These are phyloP conservation scores for Frieseomelitta varia DNA, from an alignment of 1,140 invertebrate species.

Conservation along the genomic window DNA sequence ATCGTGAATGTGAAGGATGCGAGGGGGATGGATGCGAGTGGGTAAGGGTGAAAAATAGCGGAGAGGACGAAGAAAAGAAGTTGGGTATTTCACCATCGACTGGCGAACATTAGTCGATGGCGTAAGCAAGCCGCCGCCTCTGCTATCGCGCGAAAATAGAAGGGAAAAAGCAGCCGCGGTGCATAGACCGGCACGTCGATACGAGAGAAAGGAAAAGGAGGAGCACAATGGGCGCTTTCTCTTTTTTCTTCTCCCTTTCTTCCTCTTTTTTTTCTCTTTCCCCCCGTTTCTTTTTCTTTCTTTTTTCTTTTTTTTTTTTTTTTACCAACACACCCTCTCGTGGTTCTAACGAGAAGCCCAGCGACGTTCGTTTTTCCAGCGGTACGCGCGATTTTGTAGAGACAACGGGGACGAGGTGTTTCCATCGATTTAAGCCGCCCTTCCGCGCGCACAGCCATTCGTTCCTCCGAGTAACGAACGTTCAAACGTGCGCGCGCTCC, in stretches of 20 bases:
- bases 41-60: conserved; percentile 43
- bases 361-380: conserved; percentile 40
- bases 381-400: conserved; percentile 51
- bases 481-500: not conserved
- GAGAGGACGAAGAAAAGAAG: conserved; percentile 26
- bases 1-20: not conserved
- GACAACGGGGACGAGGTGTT: conserved; percentile 35
- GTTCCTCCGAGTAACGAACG: not conserved
- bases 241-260: too few relatives aligned
- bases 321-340: not conserved
- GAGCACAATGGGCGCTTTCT: conserved; percentile 58
- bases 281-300: not conserved
- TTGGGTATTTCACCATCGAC: conserved; percentile 25
- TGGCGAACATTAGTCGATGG: conserved; percentile 53
- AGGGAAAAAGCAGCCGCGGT: conserved; percentile 48
- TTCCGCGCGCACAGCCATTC: not conserved
- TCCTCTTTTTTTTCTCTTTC: too few relatives aligned
- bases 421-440: not conserved
- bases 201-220: conserved; percentile 47
- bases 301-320: not conserved
- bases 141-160: conserved; percentile 47
- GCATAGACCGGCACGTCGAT: conserved; percentile 49
- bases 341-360: conserved; percentile 34
- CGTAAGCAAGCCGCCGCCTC: conserved; percentile 52
- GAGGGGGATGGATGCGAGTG: not conserved